phyloP scores from a whole-genome alignment of 2,113 vertebrate genomes.

The Podarcis raffonei region DNA sequence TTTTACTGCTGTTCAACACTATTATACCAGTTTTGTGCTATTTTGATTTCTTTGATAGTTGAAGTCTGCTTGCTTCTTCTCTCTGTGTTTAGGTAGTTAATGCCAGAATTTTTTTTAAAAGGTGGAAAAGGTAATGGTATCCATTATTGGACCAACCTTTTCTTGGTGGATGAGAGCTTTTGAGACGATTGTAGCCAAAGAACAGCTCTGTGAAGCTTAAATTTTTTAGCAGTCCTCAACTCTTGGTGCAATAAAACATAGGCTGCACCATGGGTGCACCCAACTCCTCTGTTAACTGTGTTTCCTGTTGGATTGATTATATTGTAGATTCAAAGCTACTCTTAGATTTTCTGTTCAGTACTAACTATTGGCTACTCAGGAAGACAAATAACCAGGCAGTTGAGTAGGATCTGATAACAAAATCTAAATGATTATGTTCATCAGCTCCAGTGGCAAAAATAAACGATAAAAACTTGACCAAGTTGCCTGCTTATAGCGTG shows the following conservation, averaged over 20 bases:
- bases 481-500: neutral
- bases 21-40: slow-evolving; percentile 25
- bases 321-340: slow-evolving; percentile 17
- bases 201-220: slow-evolving; percentile 1
- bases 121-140: neutral
- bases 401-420: slow-evolving; percentile 31
- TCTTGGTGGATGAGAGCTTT: slow-evolving; percentile 8
- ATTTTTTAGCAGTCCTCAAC: neutral
- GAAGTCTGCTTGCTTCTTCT: slow-evolving; percentile 27
- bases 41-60: slow-evolving; percentile 13
- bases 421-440: slow-evolving; percentile 14
- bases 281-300: neutral
- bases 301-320: slow-evolving; percentile 42
- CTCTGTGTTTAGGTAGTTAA: neutral
- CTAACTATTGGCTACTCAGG: neutral
- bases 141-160: neutral
- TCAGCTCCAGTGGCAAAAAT: slow-evolving; percentile 15
- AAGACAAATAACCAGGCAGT: slow-evolving; percentile 28
- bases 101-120: neutral
- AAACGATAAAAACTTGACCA: neutral
- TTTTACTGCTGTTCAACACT: neutral
- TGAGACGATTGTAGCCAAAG: slow-evolving; percentile 15
- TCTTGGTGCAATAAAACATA: slow-evolving; percentile 22
- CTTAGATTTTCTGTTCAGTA: neutral
- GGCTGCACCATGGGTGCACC: neutral